Percentiles rank a stretch among this genome's conserved stretches.
Conservation (phyloP, 1,140 invertebrate species). For the Belonocnema kinseyi region DNA sequence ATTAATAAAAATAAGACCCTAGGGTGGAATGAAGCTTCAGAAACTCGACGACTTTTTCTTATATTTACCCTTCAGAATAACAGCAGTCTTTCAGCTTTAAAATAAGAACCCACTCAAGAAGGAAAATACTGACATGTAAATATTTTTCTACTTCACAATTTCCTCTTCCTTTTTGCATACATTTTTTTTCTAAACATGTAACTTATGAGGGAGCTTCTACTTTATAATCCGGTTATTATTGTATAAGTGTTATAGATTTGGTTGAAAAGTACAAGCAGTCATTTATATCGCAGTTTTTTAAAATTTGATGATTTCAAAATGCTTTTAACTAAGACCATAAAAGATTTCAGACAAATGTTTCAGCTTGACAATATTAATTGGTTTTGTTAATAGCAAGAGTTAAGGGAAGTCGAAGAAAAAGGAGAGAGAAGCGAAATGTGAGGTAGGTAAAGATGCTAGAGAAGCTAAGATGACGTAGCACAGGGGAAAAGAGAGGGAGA, state of each 20-base stretch:
- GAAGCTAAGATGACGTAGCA: slow-evolving; percentile 41
- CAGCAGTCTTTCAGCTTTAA: slow-evolving; percentile 14
- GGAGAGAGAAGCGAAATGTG: slow-evolving; percentile 32
- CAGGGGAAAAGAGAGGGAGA: slow-evolving; percentile 34
- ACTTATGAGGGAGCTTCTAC: not conserved
- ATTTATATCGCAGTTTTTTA: too few species aligned
- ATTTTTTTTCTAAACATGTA: not conserved
- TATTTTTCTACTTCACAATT: slow-evolving; percentile 10
- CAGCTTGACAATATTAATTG: not conserved
- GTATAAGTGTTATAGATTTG: too few species aligned
- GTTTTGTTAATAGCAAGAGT: slow-evolving; percentile 32
- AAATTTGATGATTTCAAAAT: too few species aligned
- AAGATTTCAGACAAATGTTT: not conserved
- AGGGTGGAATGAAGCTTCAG: slow-evolving; percentile 34
- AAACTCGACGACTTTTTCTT: slow-evolving; percentile 35
- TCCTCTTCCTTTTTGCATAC: not conserved
- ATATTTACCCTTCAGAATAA: slow-evolving; percentile 19
- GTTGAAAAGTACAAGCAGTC: too few species aligned
- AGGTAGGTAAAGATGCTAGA: not conserved
- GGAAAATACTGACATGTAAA: slow-evolving; percentile 15
- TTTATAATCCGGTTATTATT: too few species aligned
- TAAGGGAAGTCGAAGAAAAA: slow-evolving; percentile 35
- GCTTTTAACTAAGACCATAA: not conserved
- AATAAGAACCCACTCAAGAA: slow-evolving; percentile 6
- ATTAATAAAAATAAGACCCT: slow-evolving; percentile 48